phyloP scores from a whole-genome alignment of 2,113 vertebrate species.

The Pangasianodon gigas region DNA sequence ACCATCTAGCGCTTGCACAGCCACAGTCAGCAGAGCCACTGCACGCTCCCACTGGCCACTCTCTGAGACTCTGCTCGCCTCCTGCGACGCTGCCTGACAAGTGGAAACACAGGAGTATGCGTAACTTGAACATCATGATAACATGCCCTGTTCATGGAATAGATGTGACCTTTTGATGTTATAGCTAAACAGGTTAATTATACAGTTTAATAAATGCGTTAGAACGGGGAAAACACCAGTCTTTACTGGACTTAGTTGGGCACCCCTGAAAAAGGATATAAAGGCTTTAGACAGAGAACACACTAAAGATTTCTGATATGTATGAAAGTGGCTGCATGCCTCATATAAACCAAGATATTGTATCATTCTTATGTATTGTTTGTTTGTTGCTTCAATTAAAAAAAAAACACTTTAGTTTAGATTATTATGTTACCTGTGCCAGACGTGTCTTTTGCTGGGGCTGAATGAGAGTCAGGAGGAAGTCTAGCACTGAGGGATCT shows the following conservation, averaged over 20 bases:
- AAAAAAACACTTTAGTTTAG: neutral
- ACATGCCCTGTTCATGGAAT: neutral
- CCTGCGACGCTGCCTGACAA: constrained; percentile 77
- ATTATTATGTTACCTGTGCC: constrained; percentile 75
- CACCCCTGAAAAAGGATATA: neutral
- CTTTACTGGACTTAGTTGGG: neutral
- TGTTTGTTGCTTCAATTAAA: neutral
- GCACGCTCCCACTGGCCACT: constrained; percentile 68
- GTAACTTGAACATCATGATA: neutral
- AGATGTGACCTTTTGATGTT: neutral
- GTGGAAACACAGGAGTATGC: neutral
- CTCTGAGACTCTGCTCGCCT: constrained; percentile 73
- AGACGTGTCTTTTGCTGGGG: constrained; percentile 70
- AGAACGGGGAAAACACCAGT: neutral
- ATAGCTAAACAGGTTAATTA: neutral
- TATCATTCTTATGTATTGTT: neutral
- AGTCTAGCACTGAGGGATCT: constrained; percentile 71
- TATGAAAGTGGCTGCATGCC: neutral
- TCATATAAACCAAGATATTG: neutral
- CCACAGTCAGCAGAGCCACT: constrained; percentile 79
- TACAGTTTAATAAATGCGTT: neutral
- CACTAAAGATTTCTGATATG: neutral
- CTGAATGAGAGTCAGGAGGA: constrained; percentile 78
- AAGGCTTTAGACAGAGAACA: neutral
- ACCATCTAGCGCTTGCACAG: constrained; percentile 66